These are phyloP conservation scores for Mythimna pallens DNA, from an alignment of 2,888 invertebrate genomes.

Conservation along the genomic window DNA sequence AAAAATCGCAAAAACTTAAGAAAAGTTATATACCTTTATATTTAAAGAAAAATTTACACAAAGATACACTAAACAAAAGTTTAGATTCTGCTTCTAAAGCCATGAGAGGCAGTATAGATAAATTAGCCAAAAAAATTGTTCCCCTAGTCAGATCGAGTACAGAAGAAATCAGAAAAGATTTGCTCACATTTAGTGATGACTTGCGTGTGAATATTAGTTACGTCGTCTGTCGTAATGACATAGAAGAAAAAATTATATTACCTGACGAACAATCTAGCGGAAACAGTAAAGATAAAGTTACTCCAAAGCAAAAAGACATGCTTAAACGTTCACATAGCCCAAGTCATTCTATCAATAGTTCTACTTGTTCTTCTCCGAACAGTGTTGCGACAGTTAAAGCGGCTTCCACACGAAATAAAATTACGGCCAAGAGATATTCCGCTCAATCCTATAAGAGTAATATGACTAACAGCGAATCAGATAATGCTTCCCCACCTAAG, in stretches of 20 bases:
- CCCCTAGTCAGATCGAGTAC: slow-evolving; percentile 62
- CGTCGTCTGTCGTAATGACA: slow-evolving; percentile 77
- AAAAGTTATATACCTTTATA: slow-evolving; percentile 75
- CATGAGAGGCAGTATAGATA: slow-evolving; percentile 57
- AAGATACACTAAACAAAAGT: slow-evolving; percentile 63
- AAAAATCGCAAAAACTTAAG: slow-evolving; percentile 46
- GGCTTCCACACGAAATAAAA: slow-evolving; percentile 67
- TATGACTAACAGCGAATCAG: slow-evolving; percentile 72
- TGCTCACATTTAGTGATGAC: slow-evolving; percentile 71
- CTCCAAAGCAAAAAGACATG: slow-evolving; percentile 47
- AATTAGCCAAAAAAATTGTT: slow-evolving; percentile 24
- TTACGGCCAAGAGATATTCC: slow-evolving; percentile 67
- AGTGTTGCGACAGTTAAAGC: slow-evolving; percentile 82
- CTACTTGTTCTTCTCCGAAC: slow-evolving; percentile 81
- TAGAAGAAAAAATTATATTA: slow-evolving; percentile 66
- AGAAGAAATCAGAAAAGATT: slow-evolving; percentile 71
- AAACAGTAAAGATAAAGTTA: slow-evolving; percentile 51
- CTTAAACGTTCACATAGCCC: slow-evolving; percentile 67
- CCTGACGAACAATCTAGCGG: slow-evolving; percentile 53
- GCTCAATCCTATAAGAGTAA: slow-evolving; percentile 71
- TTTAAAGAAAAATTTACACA: slow-evolving; percentile 65
- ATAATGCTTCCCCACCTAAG: slow-evolving; percentile 68
- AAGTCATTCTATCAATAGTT: slow-evolving; percentile 76
- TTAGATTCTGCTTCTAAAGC: slow-evolving; percentile 58
- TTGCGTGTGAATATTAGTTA: slow-evolving; percentile 70